These are phyloP conservation scores for Psylliodes chrysocephalus DNA, from an alignment of 2,888 invertebrate species.

Conservation along the genomic window DNA sequence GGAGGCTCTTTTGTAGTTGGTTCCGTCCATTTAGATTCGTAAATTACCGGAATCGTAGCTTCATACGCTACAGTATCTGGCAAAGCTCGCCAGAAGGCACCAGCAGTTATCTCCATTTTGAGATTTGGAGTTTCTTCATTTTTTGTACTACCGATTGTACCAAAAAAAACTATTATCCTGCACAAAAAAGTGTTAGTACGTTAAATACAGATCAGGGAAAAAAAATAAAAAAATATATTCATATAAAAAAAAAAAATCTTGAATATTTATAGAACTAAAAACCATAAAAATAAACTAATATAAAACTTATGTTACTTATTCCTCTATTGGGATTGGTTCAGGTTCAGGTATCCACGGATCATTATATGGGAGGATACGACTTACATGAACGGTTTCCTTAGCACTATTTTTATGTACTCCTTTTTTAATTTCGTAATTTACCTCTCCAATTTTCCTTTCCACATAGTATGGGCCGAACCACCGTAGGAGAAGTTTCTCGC, in stretches of 20 bases:
- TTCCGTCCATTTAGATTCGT: slow-evolving; percentile 14
- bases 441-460: slow-evolving; percentile 15
- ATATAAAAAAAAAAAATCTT: too few species aligned
- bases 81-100: slow-evolving; percentile 37
- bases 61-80: slow-evolving; percentile 34
- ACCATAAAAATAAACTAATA: too few species aligned
- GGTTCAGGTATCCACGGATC: not conserved
- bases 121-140: too few species aligned
- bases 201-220: too few species aligned
- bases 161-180: too few species aligned
- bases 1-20: not conserved
- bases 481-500: slow-evolving; percentile 41
- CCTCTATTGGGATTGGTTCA: too few species aligned
- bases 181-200: too few species aligned
- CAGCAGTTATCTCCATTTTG: not conserved
- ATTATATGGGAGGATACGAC: not conserved
- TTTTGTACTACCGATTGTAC: too few species aligned
- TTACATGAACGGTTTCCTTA: not conserved
- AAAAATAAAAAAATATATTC: too few species aligned
- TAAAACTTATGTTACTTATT: too few species aligned
- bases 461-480: slow-evolving; percentile 38
- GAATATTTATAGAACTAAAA: too few species aligned
- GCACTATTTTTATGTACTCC: not conserved
- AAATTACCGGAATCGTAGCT: slow-evolving; percentile 29
- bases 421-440: not conserved